These are phyloP conservation scores for Esox lucius DNA, from an alignment of 2,797 vertebrate species.

Conservation along the genomic window DNA sequence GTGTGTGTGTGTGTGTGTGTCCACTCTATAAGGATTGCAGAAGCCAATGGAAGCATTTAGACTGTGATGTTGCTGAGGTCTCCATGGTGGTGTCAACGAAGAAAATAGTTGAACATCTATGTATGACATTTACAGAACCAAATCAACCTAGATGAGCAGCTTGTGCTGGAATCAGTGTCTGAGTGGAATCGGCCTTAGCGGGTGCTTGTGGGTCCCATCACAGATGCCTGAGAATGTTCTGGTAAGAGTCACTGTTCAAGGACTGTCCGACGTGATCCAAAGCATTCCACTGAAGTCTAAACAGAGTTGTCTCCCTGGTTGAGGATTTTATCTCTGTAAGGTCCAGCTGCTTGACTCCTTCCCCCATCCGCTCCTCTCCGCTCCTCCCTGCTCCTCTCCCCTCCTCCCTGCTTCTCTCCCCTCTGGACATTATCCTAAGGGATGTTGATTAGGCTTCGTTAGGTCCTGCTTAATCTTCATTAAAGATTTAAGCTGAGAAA, in stretches of 20 bases:
- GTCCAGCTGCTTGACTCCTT: not conserved
- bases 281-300: not conserved
- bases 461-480: constrained; percentile 71
- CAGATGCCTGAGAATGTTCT: too few relatives aligned
- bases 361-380: constrained; percentile 48
- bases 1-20: constrained; percentile 6
- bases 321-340: not conserved
- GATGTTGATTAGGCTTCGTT: constrained; percentile 72
- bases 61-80: constrained; percentile 31
- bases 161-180: too few relatives aligned
- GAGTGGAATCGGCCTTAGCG: too few relatives aligned
- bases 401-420: constrained; percentile 50
- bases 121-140: too few relatives aligned
- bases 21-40: constrained; percentile 8
- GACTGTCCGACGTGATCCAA: too few relatives aligned
- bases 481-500: constrained; percentile 72
- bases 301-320: constrained; percentile 4
- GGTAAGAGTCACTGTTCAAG: too few relatives aligned
- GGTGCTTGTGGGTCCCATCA: too few relatives aligned
- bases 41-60: constrained; percentile 26
- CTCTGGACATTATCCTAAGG: constrained; percentile 56
- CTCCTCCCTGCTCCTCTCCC: constrained; percentile 43
- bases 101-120: not conserved
- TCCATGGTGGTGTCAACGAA: constrained; percentile 38
- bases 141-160: too few relatives aligned